Evolutionary conservation across 2,113 vertebrate genomes (phyloP), one percentile per base, ranked within the genome.

Genomic region (Malaclemys terrapin): DNA sequence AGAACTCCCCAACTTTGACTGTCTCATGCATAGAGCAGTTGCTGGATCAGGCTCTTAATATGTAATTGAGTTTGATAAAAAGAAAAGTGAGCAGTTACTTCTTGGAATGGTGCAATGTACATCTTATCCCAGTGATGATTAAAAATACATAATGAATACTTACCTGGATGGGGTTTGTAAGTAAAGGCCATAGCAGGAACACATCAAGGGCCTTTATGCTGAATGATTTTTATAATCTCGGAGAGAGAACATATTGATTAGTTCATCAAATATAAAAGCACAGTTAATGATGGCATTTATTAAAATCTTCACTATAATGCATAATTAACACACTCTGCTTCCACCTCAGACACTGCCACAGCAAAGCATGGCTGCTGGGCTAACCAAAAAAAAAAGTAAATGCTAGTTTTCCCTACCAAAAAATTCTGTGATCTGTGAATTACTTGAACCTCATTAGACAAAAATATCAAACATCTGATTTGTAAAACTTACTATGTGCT

Each of bases 201-300:
- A 2, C 52, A 56, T 75, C 81, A 65, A 82, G 84, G 85, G 78
- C 65, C 92, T 88, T 91, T 52, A 72, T 84, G 85, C 84, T 84
- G 94, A 97, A 97, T 96, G 86, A 79, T 56, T 96, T 96, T 96
- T 97, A 84, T 95, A 97, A 97, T 93, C 95, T 79, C 59, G 85
- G 84, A 65, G 95, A 96, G 95, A 96, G 91, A 91, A 97, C 95
- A 97, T 96, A 96, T 96, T 96, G 96, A 97, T 96, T 96, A 96
- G 89, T 83, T 97, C 94, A 92, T 96, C 94, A 95, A 93, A 97
- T 87, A 96, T 91, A 93, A 89, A 96, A 79, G 80, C 89, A 89
- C 53, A 50, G 45, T 57, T 97, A 95, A 98, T 94, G 94, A 93
- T 69, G 82, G 59, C 89, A 94, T 97, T 93, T 53, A 81, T 97